Percentiles rank a stretch among this genome's conserved stretches.
Evolutionary conservation across 2,888 invertebrate genomes (phyloP).

Genomic region (Blomia tropicalis): DNA sequence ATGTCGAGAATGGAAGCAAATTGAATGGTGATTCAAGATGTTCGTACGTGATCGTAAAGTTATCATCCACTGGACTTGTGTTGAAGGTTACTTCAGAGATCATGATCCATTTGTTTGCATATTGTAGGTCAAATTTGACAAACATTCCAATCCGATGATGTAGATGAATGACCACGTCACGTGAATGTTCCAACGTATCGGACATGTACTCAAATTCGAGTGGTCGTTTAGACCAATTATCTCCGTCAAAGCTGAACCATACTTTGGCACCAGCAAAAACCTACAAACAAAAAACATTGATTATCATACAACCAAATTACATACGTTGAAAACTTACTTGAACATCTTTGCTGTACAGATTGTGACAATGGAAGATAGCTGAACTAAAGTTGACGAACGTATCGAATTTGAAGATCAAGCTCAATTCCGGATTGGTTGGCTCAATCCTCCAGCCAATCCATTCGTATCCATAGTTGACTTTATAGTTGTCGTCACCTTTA

Average conservation of each 20-base stretch:
- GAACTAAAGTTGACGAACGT: constrained; percentile 67
- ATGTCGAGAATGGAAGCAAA: not conserved
- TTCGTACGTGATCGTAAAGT: constrained; percentile 48
- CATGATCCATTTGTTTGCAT: constrained; percentile 70
- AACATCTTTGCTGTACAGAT: constrained; percentile 58
- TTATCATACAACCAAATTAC: not conserved
- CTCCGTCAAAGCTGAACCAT: constrained; percentile 63
- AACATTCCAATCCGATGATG: constrained; percentile 63
- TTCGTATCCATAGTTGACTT: constrained; percentile 49
- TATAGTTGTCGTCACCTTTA: constrained; percentile 57
- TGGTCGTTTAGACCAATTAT: constrained; percentile 57
- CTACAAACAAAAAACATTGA: constrained; percentile 37
- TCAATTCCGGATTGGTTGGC: constrained; percentile 46
- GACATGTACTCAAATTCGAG: constrained; percentile 50
- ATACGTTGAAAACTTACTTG: not conserved
- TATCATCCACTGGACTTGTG: constrained; percentile 49
- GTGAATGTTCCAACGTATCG: constrained; percentile 62
- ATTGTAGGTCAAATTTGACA: constrained; percentile 58
- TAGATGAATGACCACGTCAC: constrained; percentile 63
- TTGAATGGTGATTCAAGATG: constrained; percentile 14
- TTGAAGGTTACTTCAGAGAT: constrained; percentile 75
- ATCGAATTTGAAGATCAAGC: constrained; percentile 71
- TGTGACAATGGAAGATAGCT: constrained; percentile 64
- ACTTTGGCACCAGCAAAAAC: constrained; percentile 64
- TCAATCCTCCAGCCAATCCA: constrained; percentile 69